Evolutionary conservation across 2,797 vertebrate genomes (phyloP).

Genomic region (Darevskia nairensis): DNA sequence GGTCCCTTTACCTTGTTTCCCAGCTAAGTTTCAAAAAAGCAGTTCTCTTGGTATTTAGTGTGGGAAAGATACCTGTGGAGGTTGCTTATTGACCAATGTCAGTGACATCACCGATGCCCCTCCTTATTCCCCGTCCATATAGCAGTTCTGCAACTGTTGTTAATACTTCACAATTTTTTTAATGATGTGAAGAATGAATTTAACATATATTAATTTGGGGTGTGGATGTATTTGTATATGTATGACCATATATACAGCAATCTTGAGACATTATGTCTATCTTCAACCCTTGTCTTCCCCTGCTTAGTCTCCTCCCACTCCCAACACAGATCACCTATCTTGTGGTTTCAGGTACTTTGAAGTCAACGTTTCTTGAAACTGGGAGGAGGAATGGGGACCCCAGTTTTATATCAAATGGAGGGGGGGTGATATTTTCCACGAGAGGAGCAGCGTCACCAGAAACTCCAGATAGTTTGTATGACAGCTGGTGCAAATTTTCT

Average conservation of each 20-base stretch:
- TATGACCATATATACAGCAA: neutral
- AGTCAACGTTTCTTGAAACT: neutral
- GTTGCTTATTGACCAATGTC: neutral
- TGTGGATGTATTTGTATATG: neutral
- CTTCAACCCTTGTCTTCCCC: neutral
- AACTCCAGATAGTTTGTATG: neutral
- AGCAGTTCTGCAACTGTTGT: neutral
- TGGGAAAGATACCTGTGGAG: neutral
- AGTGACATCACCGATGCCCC: neutral
- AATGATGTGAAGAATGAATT: neutral
- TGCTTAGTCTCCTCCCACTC: neutral
- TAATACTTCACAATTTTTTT: neutral
- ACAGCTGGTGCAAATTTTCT: conserved; percentile 6
- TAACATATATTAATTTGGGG: neutral
- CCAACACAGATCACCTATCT: neutral
- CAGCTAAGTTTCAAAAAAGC: neutral
- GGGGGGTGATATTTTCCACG: neutral
- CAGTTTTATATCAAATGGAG: neutral
- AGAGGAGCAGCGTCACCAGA: neutral
- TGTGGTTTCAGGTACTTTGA: neutral
- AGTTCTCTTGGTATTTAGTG: neutral
- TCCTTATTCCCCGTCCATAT: neutral
- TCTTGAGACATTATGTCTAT: neutral
- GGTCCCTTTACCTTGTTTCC: no score
- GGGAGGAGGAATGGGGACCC: neutral